Percentiles rank a stretch among this genome's conserved stretches.
These are phyloP conservation scores for Rhinolophus sinicus DNA, from an alignment of 2,113 vertebrate genomes.

Conservation along the genomic window DNA sequence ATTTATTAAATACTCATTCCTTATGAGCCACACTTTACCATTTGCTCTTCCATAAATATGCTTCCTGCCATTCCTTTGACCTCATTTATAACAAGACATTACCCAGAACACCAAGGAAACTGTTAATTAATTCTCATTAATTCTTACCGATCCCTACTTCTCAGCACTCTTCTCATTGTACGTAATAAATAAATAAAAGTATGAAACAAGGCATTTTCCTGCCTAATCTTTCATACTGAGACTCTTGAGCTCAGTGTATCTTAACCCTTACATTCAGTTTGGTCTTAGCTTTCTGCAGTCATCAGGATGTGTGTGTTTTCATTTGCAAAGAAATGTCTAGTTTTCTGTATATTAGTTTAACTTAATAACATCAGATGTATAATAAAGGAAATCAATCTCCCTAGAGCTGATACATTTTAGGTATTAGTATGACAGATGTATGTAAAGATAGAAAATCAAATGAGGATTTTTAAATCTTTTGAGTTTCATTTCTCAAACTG, in stretches of 20 bases:
- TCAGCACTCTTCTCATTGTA: neutral
- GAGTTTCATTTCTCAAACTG: neutral
- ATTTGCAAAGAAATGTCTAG: neutral
- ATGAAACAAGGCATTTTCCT: neutral
- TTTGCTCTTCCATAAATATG: neutral
- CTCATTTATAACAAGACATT: neutral
- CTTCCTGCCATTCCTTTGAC: neutral
- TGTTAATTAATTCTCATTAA: neutral
- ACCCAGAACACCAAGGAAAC: neutral
- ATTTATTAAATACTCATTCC: neutral
- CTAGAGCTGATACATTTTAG: neutral
- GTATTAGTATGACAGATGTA: neutral
- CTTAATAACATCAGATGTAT: neutral
- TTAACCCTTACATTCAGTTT: neutral
- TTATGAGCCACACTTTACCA: neutral
- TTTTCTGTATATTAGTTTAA: neutral
- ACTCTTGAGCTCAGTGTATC: neutral
- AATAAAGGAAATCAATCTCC: neutral
- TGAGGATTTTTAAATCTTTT: neutral
- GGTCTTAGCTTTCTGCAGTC: neutral
- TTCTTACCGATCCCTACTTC: neutral
- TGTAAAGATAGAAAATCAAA: neutral
- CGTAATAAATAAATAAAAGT: neutral
- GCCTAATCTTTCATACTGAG: neutral
- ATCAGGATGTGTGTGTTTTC: neutral